Conservation (phyloP, 2,797 vertebrate genomes). For the Rhabdophis nuchalis region DNA sequence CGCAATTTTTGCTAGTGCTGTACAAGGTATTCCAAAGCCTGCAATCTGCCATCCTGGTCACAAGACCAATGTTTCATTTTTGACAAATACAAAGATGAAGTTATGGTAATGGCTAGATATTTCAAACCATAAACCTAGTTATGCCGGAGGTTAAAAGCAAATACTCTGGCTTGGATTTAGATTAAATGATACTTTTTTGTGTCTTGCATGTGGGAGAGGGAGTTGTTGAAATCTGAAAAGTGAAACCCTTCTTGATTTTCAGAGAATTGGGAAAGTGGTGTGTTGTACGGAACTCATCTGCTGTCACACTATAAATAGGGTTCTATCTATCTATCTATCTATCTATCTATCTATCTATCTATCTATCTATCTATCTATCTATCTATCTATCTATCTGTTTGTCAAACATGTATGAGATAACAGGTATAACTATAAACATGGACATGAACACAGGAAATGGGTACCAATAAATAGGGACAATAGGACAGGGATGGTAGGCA, state of each 20-base stretch:
- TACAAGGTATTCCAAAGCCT: conserved; percentile 39
- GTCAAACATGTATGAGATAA: too few species aligned
- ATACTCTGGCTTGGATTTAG: neutral
- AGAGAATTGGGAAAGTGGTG: neutral
- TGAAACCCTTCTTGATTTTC: neutral
- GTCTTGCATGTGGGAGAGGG: neutral
- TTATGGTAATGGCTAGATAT: neutral
- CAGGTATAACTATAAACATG: too few species aligned
- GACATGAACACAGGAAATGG: too few species aligned
- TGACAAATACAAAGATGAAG: conserved; percentile 23
- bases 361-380: too few species aligned
- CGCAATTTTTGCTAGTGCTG: conserved; percentile 13
- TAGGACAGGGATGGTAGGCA: too few species aligned
- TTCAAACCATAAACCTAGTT: neutral
- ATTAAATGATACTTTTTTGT: neutral
- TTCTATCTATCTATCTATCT: too few species aligned
- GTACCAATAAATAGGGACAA: too few species aligned
- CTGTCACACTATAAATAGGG: neutral
- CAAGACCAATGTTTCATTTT: conserved; percentile 24
- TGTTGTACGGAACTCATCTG: neutral
- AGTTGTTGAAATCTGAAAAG: neutral
- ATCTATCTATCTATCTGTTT: too few species aligned
- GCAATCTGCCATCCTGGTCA: neutral
- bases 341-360: too few species aligned
- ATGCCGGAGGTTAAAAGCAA: neutral